phyloP scores from a whole-genome alignment of 2,888 invertebrate genomes.

The Eupithecia vulgata region DNA sequence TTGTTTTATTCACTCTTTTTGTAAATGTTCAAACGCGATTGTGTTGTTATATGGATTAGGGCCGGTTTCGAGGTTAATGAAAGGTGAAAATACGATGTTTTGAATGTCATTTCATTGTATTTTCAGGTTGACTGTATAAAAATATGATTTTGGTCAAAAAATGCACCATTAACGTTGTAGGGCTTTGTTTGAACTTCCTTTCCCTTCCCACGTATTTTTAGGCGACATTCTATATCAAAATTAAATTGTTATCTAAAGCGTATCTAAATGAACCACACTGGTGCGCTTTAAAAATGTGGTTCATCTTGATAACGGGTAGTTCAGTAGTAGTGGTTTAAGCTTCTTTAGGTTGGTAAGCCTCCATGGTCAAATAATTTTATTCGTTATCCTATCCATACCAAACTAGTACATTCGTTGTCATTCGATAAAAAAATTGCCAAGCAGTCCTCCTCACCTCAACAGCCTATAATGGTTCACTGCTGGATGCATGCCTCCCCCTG shows the following conservation, averaged over 20 bases:
- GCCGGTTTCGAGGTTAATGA: conserved; percentile 23
- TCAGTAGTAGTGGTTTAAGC: too few species aligned
- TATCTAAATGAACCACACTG: too few species aligned
- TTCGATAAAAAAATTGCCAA: too few species aligned
- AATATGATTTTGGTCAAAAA: not conserved
- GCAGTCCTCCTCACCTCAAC: too few species aligned
- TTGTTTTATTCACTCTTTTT: conserved; percentile 45
- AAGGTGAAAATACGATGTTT: conserved; percentile 26
- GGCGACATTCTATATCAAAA: not conserved
- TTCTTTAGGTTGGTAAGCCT: too few species aligned
- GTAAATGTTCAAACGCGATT: conserved; percentile 35
- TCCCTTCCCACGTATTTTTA: not conserved
- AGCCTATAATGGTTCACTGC: too few species aligned
- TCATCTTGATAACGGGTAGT: too few species aligned
- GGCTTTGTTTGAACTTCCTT: not conserved
- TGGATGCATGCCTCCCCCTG: too few species aligned
- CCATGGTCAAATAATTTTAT: too few species aligned
- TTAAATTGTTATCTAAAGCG: not conserved
- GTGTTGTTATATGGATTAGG: conserved; percentile 28
- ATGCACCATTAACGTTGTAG: not conserved
- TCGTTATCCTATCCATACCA: too few species aligned
- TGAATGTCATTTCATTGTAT: conserved; percentile 19
- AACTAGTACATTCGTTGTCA: too few species aligned
- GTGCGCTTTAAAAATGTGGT: too few species aligned
- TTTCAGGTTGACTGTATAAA: not conserved